phyloP scores from a whole-genome alignment of 2,888 invertebrate genomes.

The Drosophila falleni region DNA sequence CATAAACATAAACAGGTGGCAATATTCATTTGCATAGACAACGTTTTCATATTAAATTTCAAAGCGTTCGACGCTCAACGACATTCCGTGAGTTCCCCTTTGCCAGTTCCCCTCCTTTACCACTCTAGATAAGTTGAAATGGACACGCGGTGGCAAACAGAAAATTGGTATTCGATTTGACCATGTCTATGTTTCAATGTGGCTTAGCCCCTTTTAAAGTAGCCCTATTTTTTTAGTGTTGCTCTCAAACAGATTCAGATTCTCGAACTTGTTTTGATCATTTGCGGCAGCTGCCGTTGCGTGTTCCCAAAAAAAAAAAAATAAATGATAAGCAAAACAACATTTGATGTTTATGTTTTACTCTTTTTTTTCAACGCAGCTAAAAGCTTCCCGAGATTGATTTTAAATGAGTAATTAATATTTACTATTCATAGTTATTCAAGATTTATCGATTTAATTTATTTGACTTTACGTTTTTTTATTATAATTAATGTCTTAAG shows the following conservation, averaged over 20 bases:
- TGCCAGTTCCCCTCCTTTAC: neutral
- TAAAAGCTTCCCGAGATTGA: constrained; percentile 8
- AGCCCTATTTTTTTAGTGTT: constrained; percentile 41
- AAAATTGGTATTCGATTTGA: constrained; percentile 69
- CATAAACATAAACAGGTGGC: constrained; percentile 83
- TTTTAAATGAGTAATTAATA: constrained; percentile 45
- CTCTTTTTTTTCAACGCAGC: constrained; percentile 1
- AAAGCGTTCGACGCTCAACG: constrained; percentile 68
- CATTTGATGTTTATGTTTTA: constrained; percentile 52
- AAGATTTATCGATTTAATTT: neutral
- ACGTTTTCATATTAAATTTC: constrained; percentile 79
- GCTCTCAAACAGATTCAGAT: constrained; percentile 3
- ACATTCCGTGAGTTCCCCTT: constrained; percentile 56
- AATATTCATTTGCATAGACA: constrained; percentile 81
- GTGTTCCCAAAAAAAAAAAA: constrained; percentile 21
- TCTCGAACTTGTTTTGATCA: constrained; percentile 63
- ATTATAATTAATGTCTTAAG: constrained; percentile 11
- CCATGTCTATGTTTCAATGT: constrained; percentile 33
- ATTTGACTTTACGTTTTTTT: neutral
- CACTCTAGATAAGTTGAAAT: neutral
- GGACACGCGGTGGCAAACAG: constrained; percentile 54
- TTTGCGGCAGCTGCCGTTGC: constrained; percentile 61
- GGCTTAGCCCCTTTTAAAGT: constrained; percentile 39
- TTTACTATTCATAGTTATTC: neutral
- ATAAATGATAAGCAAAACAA: constrained; percentile 37